Evolutionary conservation across 2,888 invertebrate genomes (phyloP).

Genomic region (Thera britannica): DNA sequence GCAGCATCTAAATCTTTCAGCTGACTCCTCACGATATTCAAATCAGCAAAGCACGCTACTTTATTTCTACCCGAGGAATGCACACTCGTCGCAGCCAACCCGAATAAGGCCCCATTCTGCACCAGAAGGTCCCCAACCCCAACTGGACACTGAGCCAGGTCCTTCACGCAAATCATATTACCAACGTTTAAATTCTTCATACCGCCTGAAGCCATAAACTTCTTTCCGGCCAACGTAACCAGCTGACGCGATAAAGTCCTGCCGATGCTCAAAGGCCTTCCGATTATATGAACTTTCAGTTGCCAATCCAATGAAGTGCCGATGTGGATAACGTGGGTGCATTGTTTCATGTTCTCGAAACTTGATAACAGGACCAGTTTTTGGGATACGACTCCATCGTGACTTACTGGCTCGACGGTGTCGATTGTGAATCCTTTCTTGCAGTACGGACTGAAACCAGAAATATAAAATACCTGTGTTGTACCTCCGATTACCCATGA

Average conservation of each 20-base stretch:
- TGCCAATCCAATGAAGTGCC: conserved; percentile 50
- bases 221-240: conserved; percentile 47
- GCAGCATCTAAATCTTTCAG: conserved; percentile 52
- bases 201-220: conserved; percentile 5
- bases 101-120: conserved; percentile 60
- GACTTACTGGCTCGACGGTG: conserved; percentile 55
- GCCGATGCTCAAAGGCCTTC: conserved; percentile 58
- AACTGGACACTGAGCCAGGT: conserved; percentile 63
- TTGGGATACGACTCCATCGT: conserved; percentile 60
- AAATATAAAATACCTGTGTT: background rate
- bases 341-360: conserved; percentile 59
- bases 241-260: conserved; percentile 63
- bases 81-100: conserved; percentile 64
- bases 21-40: conserved; percentile 51
- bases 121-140: conserved; percentile 69
- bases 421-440: conserved; percentile 70
- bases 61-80: conserved; percentile 51
- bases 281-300: conserved; percentile 56
- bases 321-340: conserved; percentile 55
- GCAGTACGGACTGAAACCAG: conserved; percentile 66
- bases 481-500: background rate
- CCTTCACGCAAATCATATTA: conserved; percentile 63
- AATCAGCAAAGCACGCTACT: conserved; percentile 63
- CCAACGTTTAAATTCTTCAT: conserved; percentile 47
- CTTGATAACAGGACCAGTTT: conserved; percentile 64